Evolutionary conservation across 2,797 vertebrate genomes (phyloP).

Genomic region (Sebastes nivosus): DNA sequence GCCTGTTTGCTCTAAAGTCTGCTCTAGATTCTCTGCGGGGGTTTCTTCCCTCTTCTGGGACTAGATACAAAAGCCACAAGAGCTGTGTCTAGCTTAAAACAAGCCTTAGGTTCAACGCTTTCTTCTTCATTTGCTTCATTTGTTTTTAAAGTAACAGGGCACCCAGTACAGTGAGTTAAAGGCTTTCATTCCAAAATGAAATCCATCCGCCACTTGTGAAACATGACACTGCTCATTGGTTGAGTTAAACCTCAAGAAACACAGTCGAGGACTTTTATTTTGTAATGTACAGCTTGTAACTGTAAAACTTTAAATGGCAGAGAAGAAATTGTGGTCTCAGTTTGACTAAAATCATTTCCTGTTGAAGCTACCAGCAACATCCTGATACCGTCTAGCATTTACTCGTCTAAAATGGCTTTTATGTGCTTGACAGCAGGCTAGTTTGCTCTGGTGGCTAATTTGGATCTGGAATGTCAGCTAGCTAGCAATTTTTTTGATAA

Average conservation of each 20-base stretch:
- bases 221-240: slow-evolving; percentile 17
- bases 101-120: slow-evolving; percentile 67
- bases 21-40: slow-evolving; percentile 87
- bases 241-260: slow-evolving; percentile 7
- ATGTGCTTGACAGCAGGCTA: not conserved
- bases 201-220: not conserved
- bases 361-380: not conserved
- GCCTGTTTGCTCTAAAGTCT: slow-evolving; percentile 87
- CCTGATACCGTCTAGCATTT: not conserved
- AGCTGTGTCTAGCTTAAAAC: slow-evolving; percentile 85
- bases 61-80: slow-evolving; percentile 89
- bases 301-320: not conserved
- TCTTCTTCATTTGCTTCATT: slow-evolving; percentile 27
- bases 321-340: not conserved
- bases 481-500: not conserved
- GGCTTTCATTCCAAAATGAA: not conserved
- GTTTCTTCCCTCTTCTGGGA: slow-evolving; percentile 88
- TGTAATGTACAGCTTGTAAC: not conserved
- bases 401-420: not conserved
- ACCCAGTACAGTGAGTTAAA: slow-evolving; percentile 27
- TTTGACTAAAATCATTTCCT: not conserved
- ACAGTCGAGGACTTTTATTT: not conserved
- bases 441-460: not conserved
- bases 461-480: not conserved
- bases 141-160: not conserved